These are phyloP conservation scores for Panulirus ornatus DNA, from an alignment of 1,140 invertebrate species.

Conservation along the genomic window DNA sequence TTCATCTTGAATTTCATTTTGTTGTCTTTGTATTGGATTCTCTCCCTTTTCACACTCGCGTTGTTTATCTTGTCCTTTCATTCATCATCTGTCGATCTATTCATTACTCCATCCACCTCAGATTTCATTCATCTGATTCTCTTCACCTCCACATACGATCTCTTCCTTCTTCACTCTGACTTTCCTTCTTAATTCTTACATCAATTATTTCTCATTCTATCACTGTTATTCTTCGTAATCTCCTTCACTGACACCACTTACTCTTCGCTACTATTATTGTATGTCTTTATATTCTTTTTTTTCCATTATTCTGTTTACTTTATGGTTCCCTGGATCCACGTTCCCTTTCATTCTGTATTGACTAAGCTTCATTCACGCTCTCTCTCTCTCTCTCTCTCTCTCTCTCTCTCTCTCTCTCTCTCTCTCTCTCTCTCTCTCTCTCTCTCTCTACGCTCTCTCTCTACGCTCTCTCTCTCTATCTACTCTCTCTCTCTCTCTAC, in stretches of 20 bases:
- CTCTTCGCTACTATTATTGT: background rate
- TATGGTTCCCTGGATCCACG: background rate
- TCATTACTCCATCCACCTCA: background rate
- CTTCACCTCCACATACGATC: background rate
- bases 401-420: background rate
- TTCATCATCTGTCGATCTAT: background rate
- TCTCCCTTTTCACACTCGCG: background rate
- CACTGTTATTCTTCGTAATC: background rate
- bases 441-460: background rate
- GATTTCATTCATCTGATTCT: background rate
- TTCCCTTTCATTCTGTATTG: background rate
- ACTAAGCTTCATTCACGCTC: no score
- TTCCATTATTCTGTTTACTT: background rate
- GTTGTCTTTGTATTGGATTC: background rate
- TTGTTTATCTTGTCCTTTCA: background rate
- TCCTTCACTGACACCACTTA: background rate
- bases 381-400: no score
- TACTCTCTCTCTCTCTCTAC: no score
- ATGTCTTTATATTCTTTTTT: background rate
- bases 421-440: background rate
- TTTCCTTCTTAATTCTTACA: background rate
- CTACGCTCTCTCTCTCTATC: background rate
- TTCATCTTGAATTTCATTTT: no score
- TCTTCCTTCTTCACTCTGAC: background rate
- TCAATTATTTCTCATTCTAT: background rate